Conservation (phyloP, 2,113 vertebrate species). For the Chionomys nivalis region DNA sequence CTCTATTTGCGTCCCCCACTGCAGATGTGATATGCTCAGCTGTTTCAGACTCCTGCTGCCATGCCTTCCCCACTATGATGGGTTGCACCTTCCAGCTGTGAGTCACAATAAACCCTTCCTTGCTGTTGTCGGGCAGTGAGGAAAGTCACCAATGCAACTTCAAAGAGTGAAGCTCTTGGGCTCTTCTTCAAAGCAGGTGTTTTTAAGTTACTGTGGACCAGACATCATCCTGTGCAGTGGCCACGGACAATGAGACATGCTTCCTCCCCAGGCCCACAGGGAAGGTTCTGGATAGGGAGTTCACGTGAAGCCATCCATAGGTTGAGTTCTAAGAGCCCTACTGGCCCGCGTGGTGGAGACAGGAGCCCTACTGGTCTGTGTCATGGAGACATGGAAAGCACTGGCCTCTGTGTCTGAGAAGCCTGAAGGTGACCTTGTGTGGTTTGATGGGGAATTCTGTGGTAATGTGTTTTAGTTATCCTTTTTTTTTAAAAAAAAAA, state of each 20-base stretch:
- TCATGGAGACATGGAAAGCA: too few relatives aligned
- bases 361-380: too few relatives aligned
- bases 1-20: neutral
- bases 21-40: neutral
- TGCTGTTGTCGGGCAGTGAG: neutral
- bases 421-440: neutral
- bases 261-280: neutral
- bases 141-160: neutral
- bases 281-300: neutral
- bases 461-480: neutral
- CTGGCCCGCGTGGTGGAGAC: neutral
- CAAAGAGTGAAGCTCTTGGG: too few relatives aligned
- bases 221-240: neutral
- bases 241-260: neutral
- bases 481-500: neutral
- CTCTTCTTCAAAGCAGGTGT: neutral
- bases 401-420: neutral
- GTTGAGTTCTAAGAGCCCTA: neutral
- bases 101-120: too few relatives aligned
- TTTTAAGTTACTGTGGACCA: neutral
- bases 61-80: neutral
- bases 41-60: neutral
- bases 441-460: neutral
- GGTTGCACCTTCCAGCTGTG: neutral
- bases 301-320: neutral